phyloP scores from a whole-genome alignment of 2,113 vertebrate genomes.

The Tyrannus savana region DNA sequence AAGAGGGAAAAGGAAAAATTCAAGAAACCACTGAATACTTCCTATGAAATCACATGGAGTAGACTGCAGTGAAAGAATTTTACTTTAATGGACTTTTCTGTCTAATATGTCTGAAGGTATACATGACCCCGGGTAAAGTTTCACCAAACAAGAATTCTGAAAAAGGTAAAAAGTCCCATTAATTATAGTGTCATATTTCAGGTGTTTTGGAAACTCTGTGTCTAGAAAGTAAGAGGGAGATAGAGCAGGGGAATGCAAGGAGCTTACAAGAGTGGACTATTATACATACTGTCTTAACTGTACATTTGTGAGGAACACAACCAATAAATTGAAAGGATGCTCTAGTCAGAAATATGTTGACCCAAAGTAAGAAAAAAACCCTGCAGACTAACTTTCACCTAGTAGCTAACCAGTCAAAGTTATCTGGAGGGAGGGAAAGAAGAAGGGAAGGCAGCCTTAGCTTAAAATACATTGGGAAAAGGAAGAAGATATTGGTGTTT shows the following conservation, averaged over 20 bases:
- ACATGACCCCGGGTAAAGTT: background rate
- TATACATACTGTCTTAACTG: background rate
- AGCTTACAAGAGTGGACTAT: background rate
- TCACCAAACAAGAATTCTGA: background rate
- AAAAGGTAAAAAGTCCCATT: background rate
- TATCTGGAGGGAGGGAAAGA: background rate
- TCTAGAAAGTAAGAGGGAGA: background rate
- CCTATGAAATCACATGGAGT: background rate
- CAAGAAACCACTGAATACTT: background rate
- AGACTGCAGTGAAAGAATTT: background rate
- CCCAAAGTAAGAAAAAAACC: background rate
- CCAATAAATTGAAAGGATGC: fast-evolving
- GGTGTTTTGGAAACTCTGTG: background rate
- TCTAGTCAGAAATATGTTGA: background rate
- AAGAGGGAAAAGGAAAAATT: background rate
- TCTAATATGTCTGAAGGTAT: background rate
- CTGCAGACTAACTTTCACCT: background rate
- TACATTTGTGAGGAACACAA: background rate
- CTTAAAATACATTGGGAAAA: background rate
- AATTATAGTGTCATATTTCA: background rate
- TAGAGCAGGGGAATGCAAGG: background rate
- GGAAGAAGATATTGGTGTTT: background rate
- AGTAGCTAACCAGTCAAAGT: background rate
- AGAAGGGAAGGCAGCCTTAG: background rate
- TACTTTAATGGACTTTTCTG: background rate